Base-by-base conservation (phyloP, 2,888 invertebrate genomes). In the Dicycla oo region DNA sequence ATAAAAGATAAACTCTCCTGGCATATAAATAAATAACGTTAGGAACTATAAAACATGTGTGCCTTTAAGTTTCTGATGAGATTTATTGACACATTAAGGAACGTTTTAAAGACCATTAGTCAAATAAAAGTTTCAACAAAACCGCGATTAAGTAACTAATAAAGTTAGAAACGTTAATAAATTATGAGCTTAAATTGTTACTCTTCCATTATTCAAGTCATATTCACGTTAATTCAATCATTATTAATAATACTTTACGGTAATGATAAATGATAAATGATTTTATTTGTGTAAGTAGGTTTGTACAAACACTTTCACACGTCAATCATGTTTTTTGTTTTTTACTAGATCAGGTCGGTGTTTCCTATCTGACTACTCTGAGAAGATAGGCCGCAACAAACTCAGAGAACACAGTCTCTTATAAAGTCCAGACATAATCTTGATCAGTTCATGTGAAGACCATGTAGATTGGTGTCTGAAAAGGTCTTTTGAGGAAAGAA, bases 81-180 rank as follows among this genome's bases (percentile, higher is more conserved):
- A 74, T 75, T 80, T 74, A 75, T 54, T 49, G n/a, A 62, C n/a
- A 78, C 43, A 45, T 71, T 71, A 78, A 57, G 13, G 6, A 38
- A 49, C 30, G 58, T 43, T 73, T 53, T 63, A 40, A 80, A 80
- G 45, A 58, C 20, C 26, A 58, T 58, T 60, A 34, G 8, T 60
- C 47, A 43, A 63, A 75, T 80, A 63, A 75, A 73, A 1, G 53
- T 49, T 47, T 63, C 53, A 63, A 73, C 40, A 73, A 58, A 74
- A 57, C 13, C 47, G 23, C 8, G 43, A 74, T 80, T 63, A 60
- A 60, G 58, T 49, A 54, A 60, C 38, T 15, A 34, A 54, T 49
- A 38, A 30, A 57, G 47, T 79, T 45, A 13, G 11, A 20, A 47
- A 30, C 20, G 5, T 45, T 57, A 13, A 57, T 40, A 57, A 57